A percentile compares a stretch with the other conserved stretches of the same genome.
phyloP scores from a whole-genome alignment of 2,888 invertebrate genomes.

The Drosophila meridionalis region DNA sequence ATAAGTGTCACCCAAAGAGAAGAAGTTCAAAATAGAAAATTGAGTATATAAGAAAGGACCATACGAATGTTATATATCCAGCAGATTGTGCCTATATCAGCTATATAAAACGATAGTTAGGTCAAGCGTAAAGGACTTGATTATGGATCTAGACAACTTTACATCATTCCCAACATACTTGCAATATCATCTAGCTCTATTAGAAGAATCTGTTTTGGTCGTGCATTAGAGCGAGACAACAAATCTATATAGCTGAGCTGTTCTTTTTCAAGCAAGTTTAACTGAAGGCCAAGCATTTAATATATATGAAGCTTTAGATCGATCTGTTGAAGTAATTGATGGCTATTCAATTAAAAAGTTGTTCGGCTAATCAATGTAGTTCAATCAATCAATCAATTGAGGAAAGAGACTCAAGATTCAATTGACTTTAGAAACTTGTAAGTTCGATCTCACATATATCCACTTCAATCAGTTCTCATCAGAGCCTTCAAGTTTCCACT shows the following conservation, averaged over 20 bases:
- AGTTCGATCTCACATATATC: background rate
- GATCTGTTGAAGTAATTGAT: background rate
- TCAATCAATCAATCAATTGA: background rate
- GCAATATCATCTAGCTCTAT: background rate
- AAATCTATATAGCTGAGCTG: background rate
- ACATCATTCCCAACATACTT: background rate
- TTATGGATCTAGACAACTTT: background rate
- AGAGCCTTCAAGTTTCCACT: too few relatives aligned
- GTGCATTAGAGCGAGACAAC: background rate
- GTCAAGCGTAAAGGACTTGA: too few relatives aligned
- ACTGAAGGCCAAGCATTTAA: background rate
- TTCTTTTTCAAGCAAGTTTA: background rate
- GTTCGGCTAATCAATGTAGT: background rate
- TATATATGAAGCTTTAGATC: background rate
- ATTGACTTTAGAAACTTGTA: too few relatives aligned
- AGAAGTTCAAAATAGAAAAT: background rate
- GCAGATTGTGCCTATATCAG: background rate
- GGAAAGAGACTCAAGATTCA: background rate
- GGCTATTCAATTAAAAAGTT: background rate
- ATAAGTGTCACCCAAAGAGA: background rate
- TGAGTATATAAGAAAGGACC: background rate
- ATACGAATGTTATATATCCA: background rate
- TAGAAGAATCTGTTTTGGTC: background rate
- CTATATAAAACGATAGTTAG: too few relatives aligned
- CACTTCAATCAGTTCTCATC: background rate